Conservation (phyloP, 2,888 invertebrate genomes). For the Scaeva pyrastri region DNA sequence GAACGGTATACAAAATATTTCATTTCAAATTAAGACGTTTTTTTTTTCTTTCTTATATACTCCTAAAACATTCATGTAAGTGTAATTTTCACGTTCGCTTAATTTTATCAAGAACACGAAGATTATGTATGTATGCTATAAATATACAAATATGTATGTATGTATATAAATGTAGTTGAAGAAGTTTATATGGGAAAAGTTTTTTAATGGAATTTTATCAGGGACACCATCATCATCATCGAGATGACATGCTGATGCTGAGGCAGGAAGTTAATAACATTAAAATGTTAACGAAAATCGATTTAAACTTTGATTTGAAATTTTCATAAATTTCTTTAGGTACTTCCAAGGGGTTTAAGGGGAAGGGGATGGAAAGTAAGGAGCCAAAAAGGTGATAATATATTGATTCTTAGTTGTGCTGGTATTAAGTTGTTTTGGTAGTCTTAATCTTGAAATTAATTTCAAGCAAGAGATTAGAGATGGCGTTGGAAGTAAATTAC, state of each 20-base stretch:
- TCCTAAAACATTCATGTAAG: slow-evolving; percentile 1
- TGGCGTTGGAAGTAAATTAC: too few species aligned
- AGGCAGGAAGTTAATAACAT: slow-evolving; percentile 42
- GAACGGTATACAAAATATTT: background rate
- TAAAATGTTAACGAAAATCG: slow-evolving; percentile 56
- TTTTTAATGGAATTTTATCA: slow-evolving; percentile 27
- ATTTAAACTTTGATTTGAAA: slow-evolving; percentile 48
- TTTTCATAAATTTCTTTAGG: slow-evolving; percentile 42
- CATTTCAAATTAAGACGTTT: background rate
- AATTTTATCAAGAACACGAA: background rate
- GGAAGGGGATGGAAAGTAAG: background rate
- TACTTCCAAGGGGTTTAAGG: background rate
- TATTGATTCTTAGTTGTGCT: too few species aligned
- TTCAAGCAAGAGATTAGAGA: too few species aligned
- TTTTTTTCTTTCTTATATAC: background rate
- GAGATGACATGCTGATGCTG: slow-evolving; percentile 3
- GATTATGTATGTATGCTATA: background rate
- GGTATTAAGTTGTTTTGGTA: too few species aligned
- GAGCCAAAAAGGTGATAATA: too few species aligned
- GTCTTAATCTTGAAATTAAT: too few species aligned
- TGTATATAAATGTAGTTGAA: background rate
- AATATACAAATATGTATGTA: background rate
- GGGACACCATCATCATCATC: slow-evolving; percentile 6
- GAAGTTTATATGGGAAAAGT: slow-evolving; percentile 55
- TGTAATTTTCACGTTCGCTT: slow-evolving; percentile 7